A percentile compares a stretch with the other conserved stretches of the same genome.
phyloP scores from a whole-genome alignment of 1,140 invertebrate genomes.

The Octopus bimaculoides region DNA sequence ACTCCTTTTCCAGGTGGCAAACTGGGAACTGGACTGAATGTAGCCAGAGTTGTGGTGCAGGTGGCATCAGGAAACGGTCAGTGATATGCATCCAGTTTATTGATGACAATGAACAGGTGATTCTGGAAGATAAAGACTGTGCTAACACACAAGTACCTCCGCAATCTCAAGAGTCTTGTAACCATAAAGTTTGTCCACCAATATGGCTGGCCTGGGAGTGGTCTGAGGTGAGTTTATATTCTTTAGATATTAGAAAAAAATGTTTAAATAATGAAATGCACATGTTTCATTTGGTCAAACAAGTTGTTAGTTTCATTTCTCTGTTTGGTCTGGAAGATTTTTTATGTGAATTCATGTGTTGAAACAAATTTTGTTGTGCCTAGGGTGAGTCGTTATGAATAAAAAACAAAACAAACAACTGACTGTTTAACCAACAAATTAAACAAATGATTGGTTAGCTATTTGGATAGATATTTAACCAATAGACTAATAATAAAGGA shows the following conservation, averaged over 20 bases:
- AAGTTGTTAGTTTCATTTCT: no score
- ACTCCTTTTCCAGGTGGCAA: conserved; percentile 34
- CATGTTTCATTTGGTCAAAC: no score
- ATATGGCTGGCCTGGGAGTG: conserved; percentile 70
- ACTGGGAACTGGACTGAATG: conserved; percentile 43
- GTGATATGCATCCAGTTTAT: conserved; percentile 45
- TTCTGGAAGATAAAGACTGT: conserved; percentile 53
- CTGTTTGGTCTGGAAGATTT: no score
- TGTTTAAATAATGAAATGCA: no score
- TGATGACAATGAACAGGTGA: conserved; percentile 32
- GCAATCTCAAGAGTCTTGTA: conserved; percentile 62
- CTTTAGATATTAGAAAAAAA: neutral
- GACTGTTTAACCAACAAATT: no score
- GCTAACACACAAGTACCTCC: conserved; percentile 52
- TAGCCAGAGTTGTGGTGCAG: conserved; percentile 39
- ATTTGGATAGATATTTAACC: no score
- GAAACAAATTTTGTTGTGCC: no score
- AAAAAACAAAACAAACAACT: no score
- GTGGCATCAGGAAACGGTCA: conserved; percentile 32
- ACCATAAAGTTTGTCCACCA: conserved; percentile 64
- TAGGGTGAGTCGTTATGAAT: no score
- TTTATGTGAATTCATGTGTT: no score
- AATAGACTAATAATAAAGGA: no score
- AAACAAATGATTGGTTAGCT: no score
- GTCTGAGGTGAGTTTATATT: conserved; percentile 65